These are phyloP conservation scores for Myodes glareolus DNA, from an alignment of 2,113 vertebrate genomes.

Conservation along the genomic window DNA sequence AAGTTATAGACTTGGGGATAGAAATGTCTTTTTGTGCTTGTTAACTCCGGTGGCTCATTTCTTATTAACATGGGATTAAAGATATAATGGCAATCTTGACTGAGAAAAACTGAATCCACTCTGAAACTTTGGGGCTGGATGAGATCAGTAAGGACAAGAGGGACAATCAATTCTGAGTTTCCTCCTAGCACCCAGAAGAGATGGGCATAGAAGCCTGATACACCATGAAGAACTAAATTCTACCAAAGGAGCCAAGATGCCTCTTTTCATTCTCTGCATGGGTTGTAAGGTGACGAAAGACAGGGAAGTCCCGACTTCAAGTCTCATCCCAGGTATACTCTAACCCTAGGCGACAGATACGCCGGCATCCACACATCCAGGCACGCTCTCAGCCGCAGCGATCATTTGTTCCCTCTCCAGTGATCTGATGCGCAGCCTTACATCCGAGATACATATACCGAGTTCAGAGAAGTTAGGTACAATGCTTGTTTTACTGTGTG, in stretches of 20 bases:
- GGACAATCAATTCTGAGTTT: background rate
- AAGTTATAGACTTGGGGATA: background rate
- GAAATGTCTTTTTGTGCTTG: background rate
- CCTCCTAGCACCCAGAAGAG: background rate
- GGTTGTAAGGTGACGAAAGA: background rate
- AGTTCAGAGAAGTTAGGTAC: background rate
- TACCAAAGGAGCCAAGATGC: background rate
- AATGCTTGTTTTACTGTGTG: background rate
- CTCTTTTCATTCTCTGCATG: background rate
- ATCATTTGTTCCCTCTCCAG: background rate
- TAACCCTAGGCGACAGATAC: background rate
- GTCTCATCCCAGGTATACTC: background rate
- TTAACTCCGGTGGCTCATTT: background rate
- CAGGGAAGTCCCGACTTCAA: background rate
- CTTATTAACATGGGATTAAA: conserved; percentile 8
- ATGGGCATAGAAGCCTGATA: background rate
- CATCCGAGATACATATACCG: background rate
- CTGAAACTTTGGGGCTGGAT: background rate
- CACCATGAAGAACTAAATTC: background rate
- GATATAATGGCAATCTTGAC: background rate
- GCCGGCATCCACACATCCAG: background rate
- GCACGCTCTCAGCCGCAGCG: background rate
- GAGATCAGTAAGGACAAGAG: background rate
- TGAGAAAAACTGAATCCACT: background rate
- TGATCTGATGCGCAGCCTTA: conserved; percentile 3